Evolutionary conservation across 2,797 vertebrate genomes (phyloP).

Genomic region (Myripristis jacobus): DNA sequence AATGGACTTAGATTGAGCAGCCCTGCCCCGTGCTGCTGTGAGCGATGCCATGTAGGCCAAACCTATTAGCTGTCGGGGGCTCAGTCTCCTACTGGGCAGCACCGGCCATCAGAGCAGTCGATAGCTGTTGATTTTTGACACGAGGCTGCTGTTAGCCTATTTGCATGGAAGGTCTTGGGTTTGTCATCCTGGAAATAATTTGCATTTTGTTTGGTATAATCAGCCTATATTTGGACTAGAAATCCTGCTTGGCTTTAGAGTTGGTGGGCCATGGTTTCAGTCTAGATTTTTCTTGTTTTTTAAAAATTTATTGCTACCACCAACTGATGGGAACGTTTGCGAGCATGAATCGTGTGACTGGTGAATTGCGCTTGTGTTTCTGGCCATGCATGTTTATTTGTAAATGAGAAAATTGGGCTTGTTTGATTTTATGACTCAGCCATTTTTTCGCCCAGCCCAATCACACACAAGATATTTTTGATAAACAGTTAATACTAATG

Average conservation of each 20-base stretch:
- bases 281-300: too few relatives aligned
- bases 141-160: background rate
- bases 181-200: background rate
- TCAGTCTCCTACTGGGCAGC: slow-evolving; percentile 36
- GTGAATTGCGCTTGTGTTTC: too few relatives aligned
- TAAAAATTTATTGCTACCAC: too few relatives aligned
- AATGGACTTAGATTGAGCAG: slow-evolving; percentile 72
- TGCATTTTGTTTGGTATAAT: background rate
- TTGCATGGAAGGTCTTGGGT: slow-evolving; percentile 21
- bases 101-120: background rate
- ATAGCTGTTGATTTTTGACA: slow-evolving; percentile 33
- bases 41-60: slow-evolving; percentile 61
- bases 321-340: too few relatives aligned
- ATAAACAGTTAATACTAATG: background rate
- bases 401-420: too few relatives aligned
- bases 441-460: too few relatives aligned
- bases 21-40: slow-evolving; percentile 40
- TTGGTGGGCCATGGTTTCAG: too few relatives aligned
- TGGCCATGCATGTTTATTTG: too few relatives aligned
- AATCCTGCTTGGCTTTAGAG: background rate
- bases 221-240: background rate
- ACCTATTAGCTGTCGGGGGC: slow-evolving; percentile 58
- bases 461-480: too few relatives aligned
- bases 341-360: too few relatives aligned
- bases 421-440: too few relatives aligned